Evolutionary conservation across 2,888 invertebrate species (phyloP).

Genomic region (Harmothoe impar): DNA sequence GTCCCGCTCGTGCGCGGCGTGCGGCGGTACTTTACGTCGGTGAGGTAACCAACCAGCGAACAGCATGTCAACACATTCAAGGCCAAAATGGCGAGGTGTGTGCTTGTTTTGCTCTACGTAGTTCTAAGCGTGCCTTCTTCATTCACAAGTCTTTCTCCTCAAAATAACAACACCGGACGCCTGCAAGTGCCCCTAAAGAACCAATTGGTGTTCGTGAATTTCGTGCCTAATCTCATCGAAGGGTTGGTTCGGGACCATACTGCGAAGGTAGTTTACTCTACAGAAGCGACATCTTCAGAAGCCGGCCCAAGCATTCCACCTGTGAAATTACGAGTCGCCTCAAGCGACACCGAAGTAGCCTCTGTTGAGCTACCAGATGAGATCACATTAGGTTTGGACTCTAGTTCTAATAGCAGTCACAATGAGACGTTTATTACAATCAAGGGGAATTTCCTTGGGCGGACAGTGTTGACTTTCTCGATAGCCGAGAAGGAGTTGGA

Average conservation of each 20-base stretch:
- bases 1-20: no score
- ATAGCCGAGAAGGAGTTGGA: not conserved
- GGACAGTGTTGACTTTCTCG: slow-evolving; percentile 50
- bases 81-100: slow-evolving; percentile 25
- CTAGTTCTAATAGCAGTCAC: not conserved
- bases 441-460: slow-evolving; percentile 51
- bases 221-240: not conserved
- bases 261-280: not conserved
- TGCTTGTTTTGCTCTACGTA: not conserved
- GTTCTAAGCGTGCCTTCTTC: not conserved
- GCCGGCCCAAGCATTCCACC: not conserved
- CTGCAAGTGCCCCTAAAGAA: not conserved
- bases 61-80: slow-evolving; percentile 41
- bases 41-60: no score
- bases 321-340: not conserved
- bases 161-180: not conserved
- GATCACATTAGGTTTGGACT: not conserved
- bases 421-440: slow-evolving; percentile 31
- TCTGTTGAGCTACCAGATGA: not conserved
- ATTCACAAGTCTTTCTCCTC: not conserved
- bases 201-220: not conserved
- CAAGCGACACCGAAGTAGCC: not conserved
- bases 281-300: not conserved
- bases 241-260: not conserved
- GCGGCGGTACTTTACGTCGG: no score